These are phyloP conservation scores for Trogon melanurus DNA, from an alignment of 2,113 vertebrate genomes.

Conservation along the genomic window DNA sequence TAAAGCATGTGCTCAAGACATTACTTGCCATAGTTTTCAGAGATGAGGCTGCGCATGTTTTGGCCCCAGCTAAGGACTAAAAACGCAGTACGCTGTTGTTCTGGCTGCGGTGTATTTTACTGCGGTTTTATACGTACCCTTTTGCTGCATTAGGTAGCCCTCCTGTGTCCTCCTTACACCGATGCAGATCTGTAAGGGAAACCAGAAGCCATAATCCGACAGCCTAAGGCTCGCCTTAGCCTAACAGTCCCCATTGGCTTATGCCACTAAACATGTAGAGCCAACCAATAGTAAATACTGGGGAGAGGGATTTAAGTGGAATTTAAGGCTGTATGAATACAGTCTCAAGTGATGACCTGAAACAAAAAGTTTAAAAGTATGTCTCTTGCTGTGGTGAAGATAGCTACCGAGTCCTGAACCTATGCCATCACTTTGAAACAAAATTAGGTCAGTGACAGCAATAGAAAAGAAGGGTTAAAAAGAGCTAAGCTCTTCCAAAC, in stretches of 20 bases:
- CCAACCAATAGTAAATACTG: neutral
- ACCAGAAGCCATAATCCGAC: neutral
- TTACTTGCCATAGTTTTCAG: neutral
- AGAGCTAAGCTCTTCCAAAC: conserved; percentile 65
- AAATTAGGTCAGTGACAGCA: conserved; percentile 64
- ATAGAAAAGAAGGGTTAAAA: conserved; percentile 67
- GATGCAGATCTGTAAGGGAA: neutral
- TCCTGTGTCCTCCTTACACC: neutral
- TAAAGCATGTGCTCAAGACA: neutral
- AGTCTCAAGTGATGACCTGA: neutral
- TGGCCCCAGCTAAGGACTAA: neutral
- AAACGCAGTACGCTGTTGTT: neutral
- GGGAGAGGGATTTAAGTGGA: neutral
- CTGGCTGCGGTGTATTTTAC: neutral
- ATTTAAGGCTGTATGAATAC: neutral
- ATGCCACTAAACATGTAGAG: neutral
- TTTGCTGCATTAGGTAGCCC: neutral
- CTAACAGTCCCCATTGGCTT: neutral
- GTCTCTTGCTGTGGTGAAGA: conserved; percentile 29
- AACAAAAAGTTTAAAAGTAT: neutral
- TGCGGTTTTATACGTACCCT: neutral
- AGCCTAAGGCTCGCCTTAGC: neutral
- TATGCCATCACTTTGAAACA: conserved; percentile 65
- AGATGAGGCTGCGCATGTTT: neutral
- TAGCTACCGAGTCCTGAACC: conserved; percentile 23